phyloP scores from a whole-genome alignment of 2,888 invertebrate genomes.

The Lasioglossum malachurum region DNA sequence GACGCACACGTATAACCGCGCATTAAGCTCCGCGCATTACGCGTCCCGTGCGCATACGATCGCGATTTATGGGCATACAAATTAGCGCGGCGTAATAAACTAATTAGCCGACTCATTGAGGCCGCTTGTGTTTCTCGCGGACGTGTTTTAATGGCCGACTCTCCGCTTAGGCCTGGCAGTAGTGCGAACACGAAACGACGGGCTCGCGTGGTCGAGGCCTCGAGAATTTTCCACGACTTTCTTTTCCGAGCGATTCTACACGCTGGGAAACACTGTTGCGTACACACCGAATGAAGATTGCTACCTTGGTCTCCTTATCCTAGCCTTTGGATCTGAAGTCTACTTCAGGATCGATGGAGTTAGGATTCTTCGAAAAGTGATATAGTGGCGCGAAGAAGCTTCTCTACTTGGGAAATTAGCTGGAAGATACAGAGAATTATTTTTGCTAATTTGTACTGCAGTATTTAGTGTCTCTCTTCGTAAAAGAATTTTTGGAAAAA shows the following conservation, averaged over 20 bases:
- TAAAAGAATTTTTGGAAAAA: too few species aligned
- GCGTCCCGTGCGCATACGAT: conserved; percentile 44
- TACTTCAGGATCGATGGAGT: not conserved
- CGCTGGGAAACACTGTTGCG: conserved; percentile 6
- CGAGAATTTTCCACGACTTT: conserved; percentile 48
- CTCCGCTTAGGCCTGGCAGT: not conserved
- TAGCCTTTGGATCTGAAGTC: not conserved
- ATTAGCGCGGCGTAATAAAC: conserved; percentile 79
- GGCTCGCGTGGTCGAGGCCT: conserved; percentile 18
- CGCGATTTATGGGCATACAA: conserved; percentile 78
- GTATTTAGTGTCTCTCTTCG: not conserved
- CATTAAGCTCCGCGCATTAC: not conserved
- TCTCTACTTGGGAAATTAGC: not conserved
- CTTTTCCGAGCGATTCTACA: not conserved
- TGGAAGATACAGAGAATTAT: not conserved
- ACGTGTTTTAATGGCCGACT: conserved; percentile 42
- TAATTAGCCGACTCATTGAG: conserved; percentile 80
- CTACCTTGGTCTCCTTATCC: not conserved
- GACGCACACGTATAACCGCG: not conserved
- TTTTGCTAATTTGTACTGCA: not conserved
- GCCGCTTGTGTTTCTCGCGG: conserved; percentile 64
- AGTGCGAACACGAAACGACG: not conserved
- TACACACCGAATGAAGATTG: not conserved
- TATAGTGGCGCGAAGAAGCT: not conserved
- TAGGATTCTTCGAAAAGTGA: not conserved